Conservation (phyloP, 2,113 vertebrate species). For the Tapirus terrestris region DNA sequence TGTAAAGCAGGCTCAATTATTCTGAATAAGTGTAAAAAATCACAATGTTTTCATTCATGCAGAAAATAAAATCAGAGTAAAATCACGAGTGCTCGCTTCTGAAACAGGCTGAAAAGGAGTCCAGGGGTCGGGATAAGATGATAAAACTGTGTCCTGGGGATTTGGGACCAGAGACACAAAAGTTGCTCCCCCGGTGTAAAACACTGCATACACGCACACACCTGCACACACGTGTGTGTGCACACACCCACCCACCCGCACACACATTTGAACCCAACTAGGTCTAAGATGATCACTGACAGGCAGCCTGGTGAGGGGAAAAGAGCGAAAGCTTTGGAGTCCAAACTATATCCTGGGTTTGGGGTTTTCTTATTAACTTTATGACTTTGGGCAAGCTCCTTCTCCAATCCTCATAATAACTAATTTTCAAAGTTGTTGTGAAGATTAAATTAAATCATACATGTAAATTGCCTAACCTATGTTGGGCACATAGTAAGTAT, state of each 20-base stretch:
- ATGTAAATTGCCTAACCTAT: not conserved
- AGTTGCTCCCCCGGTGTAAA: rapidly evolving
- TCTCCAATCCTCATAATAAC: not conserved
- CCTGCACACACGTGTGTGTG: not conserved
- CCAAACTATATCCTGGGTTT: not conserved
- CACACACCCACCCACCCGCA: rapidly evolving
- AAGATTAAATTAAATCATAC: not conserved
- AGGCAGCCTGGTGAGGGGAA: not conserved
- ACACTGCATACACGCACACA: not conserved
- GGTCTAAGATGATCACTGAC: not conserved
- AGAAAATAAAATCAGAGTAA: conserved; percentile 14
- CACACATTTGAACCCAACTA: not conserved
- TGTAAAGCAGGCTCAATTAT: not conserved
- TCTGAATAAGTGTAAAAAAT: not conserved
- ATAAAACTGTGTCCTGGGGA: not conserved
- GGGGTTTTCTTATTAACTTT: not conserved
- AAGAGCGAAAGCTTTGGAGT: not conserved
- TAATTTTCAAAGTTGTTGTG: not conserved
- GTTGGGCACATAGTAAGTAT: not conserved
- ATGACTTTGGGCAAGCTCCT: not conserved
- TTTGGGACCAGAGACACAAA: not conserved
- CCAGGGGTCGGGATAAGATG: not conserved
- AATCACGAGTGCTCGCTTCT: not conserved
- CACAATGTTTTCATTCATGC: not conserved
- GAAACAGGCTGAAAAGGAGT: not conserved